Conservation (phyloP, 1,140 invertebrate species). For the Caenorhabditis brenneri region DNA sequence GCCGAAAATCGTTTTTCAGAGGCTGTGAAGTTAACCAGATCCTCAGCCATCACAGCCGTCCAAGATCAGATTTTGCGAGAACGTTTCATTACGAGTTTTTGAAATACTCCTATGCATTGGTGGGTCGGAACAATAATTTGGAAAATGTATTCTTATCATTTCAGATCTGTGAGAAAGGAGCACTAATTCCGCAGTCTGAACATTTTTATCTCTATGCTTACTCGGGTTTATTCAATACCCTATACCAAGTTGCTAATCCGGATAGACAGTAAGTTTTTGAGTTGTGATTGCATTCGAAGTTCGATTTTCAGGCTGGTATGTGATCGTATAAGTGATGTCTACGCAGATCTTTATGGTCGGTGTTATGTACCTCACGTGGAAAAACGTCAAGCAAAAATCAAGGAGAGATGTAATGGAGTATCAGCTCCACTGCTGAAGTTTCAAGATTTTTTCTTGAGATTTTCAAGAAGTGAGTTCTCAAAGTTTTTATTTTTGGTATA, state of each 20-base stretch:
- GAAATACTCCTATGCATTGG: constrained; percentile 64
- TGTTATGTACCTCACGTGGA: constrained; percentile 63
- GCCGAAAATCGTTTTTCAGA: constrained; percentile 29
- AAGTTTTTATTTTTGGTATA: neutral
- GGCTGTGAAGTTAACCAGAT: constrained; percentile 66
- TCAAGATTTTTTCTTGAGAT: constrained; percentile 60
- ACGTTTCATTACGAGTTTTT: constrained; percentile 66
- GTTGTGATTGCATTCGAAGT: neutral
- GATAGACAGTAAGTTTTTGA: constrained; percentile 43
- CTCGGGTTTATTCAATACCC: constrained; percentile 62
- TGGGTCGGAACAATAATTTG: neutral
- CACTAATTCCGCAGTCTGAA: constrained; percentile 52
- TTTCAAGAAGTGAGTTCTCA: constrained; percentile 50
- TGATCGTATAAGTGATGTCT: constrained; percentile 54
- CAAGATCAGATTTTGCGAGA: constrained; percentile 52
- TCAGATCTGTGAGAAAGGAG: constrained; percentile 65
- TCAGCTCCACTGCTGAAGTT: constrained; percentile 59
- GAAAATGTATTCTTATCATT: no score
- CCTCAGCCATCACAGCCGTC: constrained; percentile 14
- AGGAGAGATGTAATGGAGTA: constrained; percentile 35
- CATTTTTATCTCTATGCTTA: constrained; percentile 51
- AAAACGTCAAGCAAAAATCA: constrained; percentile 54
- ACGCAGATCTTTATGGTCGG: constrained; percentile 65
- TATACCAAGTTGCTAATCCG: constrained; percentile 53
- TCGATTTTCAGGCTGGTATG: constrained; percentile 62